Base-by-base conservation (phyloP, 2,888 invertebrate genomes). In the Andrena chrysosceles region DNA sequence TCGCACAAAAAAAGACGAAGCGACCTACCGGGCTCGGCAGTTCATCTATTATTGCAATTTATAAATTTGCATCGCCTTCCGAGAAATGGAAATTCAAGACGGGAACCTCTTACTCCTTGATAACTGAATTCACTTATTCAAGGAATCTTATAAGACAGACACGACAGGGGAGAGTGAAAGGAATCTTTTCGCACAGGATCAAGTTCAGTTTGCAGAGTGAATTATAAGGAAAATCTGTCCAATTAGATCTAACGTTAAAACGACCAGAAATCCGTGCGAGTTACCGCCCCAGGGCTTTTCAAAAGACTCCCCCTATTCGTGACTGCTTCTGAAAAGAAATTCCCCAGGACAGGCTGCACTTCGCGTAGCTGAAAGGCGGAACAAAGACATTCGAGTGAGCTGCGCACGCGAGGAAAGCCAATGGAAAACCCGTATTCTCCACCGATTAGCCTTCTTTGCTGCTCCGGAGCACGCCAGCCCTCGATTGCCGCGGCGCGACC, bases 361-460 rank as follows among this genome's bases (percentile, higher is more conserved):
- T 26, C 10, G 56, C 42, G 16, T 4, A 16, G 13, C 56, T 56
- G 23, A 56, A 23, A 26, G 56, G 23, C 23, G 23, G 56, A 23
- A 56, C 56, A 56, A 56, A 56, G 56, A 56, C 42, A 23, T 52
- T n/a, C 20, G 23, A 20, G 23, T 4, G 56, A 20, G 23, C n/a
- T n/a, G 29, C 20, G 16, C 56, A 23, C 20, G 56, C 56, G 56
- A 56, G 56, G 56, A 26, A 35, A 35, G 33, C 13, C 13, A 20
- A 33, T 35, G 54, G 23, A 29, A 48, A 78, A 69, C 78, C 69
- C 48, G 79, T 79, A 79, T 79, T 69, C 78, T 59, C 56, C 20
- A 7, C 52, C 56, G 56, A 69, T 77, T 79, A 79, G 78, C 48
- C 78, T 48, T 69, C 69, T 69, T 79, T 69, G 56, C 69, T 64